phyloP scores from a whole-genome alignment of 1,140 invertebrate genomes.

The Drosophila nasuta region DNA sequence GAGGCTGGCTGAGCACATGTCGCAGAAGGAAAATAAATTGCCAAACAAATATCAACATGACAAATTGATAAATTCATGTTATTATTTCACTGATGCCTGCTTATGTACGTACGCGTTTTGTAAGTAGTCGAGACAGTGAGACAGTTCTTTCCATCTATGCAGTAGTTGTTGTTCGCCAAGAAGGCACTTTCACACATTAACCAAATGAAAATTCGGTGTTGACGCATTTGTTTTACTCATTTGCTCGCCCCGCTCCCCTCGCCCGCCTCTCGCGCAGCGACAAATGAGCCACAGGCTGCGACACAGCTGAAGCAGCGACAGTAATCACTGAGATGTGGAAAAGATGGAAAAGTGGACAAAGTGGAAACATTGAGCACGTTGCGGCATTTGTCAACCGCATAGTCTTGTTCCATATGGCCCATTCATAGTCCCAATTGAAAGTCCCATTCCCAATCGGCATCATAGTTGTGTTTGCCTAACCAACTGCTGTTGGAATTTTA shows the following conservation, averaged over 20 bases:
- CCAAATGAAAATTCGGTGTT: slow-evolving; percentile 83
- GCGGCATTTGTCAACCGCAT: slow-evolving; percentile 75
- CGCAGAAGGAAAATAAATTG: slow-evolving; percentile 79
- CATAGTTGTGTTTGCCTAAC: not conserved
- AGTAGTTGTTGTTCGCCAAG: slow-evolving; percentile 48
- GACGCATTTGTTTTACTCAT: slow-evolving; percentile 81
- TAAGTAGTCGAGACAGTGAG: not conserved
- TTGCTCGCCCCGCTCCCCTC: slow-evolving; percentile 17
- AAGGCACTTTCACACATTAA: slow-evolving; percentile 75
- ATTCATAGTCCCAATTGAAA: slow-evolving; percentile 1
- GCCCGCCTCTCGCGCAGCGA: slow-evolving; percentile 41
- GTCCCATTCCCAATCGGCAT: slow-evolving; percentile 20
- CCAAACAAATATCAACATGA: slow-evolving; percentile 84
- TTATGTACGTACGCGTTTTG: slow-evolving; percentile 13
- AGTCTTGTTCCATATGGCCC: slow-evolving; percentile 56
- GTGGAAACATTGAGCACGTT: slow-evolving; percentile 78
- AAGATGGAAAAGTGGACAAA: slow-evolving; percentile 52
- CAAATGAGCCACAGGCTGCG: slow-evolving; percentile 69
- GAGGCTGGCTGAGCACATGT: slow-evolving; percentile 40
- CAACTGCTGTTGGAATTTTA: slow-evolving; percentile 71
- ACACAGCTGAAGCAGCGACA: slow-evolving; percentile 61
- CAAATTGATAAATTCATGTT: slow-evolving; percentile 84
- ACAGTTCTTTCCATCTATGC: no score
- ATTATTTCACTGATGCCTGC: slow-evolving; percentile 73
- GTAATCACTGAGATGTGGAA: slow-evolving; percentile 45